A percentile compares a stretch with the other conserved stretches of the same genome.
phyloP scores from a whole-genome alignment of 2,888 invertebrate species.

The Hirtodrosophila alboralis region DNA sequence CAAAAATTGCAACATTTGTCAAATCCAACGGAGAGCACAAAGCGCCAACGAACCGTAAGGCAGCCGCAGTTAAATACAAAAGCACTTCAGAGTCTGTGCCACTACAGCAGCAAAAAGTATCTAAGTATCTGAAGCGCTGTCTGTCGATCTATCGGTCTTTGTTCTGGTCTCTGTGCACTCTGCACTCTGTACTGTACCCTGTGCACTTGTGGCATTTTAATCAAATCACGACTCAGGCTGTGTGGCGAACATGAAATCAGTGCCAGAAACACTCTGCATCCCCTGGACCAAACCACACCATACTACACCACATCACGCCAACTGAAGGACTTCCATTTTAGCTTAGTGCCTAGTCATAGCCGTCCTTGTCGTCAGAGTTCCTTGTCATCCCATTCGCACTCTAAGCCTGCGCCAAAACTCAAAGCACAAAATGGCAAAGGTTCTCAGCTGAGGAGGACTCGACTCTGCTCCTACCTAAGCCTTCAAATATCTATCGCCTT shows the following conservation, averaged over 20 bases:
- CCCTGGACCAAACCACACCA: too few relatives aligned
- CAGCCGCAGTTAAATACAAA: slow-evolving; percentile 34
- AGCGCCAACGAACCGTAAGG: slow-evolving; percentile 37
- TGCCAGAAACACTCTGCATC: slow-evolving; percentile 19
- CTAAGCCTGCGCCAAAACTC: slow-evolving; percentile 74
- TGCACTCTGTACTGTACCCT: slow-evolving; percentile 43
- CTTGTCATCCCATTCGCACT: slow-evolving; percentile 45
- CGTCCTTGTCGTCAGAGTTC: slow-evolving; percentile 1
- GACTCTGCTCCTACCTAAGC: not conserved
- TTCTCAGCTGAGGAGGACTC: slow-evolving; percentile 35
- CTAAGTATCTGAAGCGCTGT: slow-evolving; percentile 22
- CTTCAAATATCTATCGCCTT: slow-evolving; percentile 19
- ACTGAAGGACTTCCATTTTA: slow-evolving; percentile 17
- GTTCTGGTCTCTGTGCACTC: slow-evolving; percentile 40
- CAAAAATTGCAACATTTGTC: slow-evolving; percentile 80
- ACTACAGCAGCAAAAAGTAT: slow-evolving; percentile 24
- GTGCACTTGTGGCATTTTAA: slow-evolving; percentile 81
- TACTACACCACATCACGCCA: not conserved
- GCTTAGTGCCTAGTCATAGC: slow-evolving; percentile 26
- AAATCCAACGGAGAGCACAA: slow-evolving; percentile 33
- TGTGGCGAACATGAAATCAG: slow-evolving; percentile 62
- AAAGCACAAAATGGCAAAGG: slow-evolving; percentile 75
- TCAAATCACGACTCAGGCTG: slow-evolving; percentile 79
- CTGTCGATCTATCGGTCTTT: slow-evolving; percentile 51
- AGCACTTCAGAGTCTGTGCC: slow-evolving; percentile 45